Percentiles rank a stretch among this genome's conserved stretches.
These are phyloP conservation scores for Xylocopa sonorina DNA, from an alignment of 1,140 invertebrate genomes.

Conservation along the genomic window DNA sequence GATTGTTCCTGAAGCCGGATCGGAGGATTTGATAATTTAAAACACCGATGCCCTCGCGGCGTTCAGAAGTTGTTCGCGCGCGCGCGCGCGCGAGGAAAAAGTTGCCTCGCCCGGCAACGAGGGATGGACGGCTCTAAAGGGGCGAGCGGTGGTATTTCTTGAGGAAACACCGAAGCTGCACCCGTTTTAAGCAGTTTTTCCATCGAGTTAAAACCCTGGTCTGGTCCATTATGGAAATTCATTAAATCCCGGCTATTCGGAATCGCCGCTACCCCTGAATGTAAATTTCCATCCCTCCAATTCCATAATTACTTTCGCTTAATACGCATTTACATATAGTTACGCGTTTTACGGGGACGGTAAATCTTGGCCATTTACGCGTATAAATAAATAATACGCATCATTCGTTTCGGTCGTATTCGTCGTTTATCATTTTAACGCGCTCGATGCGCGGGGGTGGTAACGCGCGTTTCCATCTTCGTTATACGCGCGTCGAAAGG, in stretches of 20 bases:
- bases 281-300: slow-evolving; percentile 35
- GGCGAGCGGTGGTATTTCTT: slow-evolving; percentile 3
- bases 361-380: not conserved
- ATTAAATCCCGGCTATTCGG: slow-evolving; percentile 39
- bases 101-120: not conserved
- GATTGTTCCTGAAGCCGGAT: too few species aligned
- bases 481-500: not conserved
- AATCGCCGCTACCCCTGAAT: slow-evolving; percentile 7
- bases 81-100: too few species aligned
- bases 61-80: not conserved
- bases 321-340: slow-evolving; percentile 40
- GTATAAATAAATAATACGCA: slow-evolving; percentile 1
- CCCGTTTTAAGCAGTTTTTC: slow-evolving; percentile 18
- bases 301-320: slow-evolving; percentile 47
- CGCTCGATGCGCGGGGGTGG: not conserved
- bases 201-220: not conserved
- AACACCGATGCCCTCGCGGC: not conserved
- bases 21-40: not conserved
- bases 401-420: not conserved
- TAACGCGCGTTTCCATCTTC: not conserved
- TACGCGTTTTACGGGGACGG: not conserved
- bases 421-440: not conserved
- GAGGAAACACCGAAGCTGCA: not conserved
- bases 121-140: too few species aligned
- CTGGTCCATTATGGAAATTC: slow-evolving; percentile 45